A percentile compares a stretch with the other conserved stretches of the same genome.
Evolutionary conservation across 2,888 invertebrate genomes (phyloP).

Genomic region (Heteromurus nitidus): DNA sequence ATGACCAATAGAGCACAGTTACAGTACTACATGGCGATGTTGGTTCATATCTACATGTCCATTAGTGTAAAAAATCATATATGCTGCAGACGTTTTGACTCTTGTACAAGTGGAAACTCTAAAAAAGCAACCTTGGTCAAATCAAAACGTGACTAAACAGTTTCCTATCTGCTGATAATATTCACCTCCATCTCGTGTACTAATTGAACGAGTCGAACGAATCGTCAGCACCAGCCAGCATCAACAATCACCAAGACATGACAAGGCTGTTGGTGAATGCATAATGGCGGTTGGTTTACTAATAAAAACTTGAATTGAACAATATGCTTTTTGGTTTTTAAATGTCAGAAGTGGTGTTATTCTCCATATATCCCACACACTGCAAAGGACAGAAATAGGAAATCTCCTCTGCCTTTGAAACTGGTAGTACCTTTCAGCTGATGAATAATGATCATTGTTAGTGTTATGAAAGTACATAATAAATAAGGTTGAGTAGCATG

Average conservation of each 20-base stretch:
- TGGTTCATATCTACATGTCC: not conserved
- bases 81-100: no score
- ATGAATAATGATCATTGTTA: constrained; percentile 34
- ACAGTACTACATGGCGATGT: not conserved
- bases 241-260: constrained; percentile 48
- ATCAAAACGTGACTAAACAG: constrained; percentile 55
- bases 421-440: constrained; percentile 37
- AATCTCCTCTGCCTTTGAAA: not conserved
- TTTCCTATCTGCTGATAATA: constrained; percentile 33
- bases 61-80: no score
- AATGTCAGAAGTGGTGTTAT: constrained; percentile 45
- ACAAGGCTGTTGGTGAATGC: constrained; percentile 47
- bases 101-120: no score
- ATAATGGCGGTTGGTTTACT: constrained; percentile 17
- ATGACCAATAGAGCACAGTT: no score
- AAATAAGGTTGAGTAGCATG: constrained; percentile 42
- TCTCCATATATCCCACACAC: not conserved
- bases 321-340: constrained; percentile 28
- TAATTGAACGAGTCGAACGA: not conserved
- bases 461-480: constrained; percentile 47
- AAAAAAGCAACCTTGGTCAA: constrained; percentile 52
- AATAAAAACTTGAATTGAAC: constrained; percentile 27
- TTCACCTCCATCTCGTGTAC: constrained; percentile 24
- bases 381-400: not conserved
- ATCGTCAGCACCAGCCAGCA: not conserved